Percentiles rank a stretch among this genome's conserved stretches.
These are phyloP conservation scores for Pimpla rufipes DNA, from an alignment of 2,888 invertebrate species.

Conservation along the genomic window DNA sequence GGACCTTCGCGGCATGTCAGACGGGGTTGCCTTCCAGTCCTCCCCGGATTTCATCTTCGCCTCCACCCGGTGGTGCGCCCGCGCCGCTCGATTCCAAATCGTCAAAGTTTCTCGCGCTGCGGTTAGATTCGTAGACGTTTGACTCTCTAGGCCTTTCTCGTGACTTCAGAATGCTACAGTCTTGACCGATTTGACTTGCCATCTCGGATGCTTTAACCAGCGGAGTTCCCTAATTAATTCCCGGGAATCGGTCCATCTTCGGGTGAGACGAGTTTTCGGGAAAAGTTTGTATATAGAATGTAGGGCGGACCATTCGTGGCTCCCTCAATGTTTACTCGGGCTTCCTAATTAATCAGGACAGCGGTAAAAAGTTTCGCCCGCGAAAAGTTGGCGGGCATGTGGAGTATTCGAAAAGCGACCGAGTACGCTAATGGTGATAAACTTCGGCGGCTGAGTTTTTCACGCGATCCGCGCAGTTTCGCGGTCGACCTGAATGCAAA, in stretches of 20 bases:
- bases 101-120: conserved; percentile 19
- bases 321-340: not conserved
- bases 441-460: not conserved
- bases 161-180: not conserved
- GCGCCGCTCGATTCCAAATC: not conserved
- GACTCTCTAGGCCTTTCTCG: not conserved
- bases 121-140: conserved; percentile 25
- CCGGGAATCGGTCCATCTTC: not conserved
- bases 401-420: conserved; percentile 3
- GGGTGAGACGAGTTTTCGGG: too few species aligned
- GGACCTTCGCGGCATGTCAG: conserved; percentile 25
- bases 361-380: not conserved
- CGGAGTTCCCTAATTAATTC: not conserved
- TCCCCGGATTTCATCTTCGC: not conserved
- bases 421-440: not conserved
- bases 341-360: conserved; percentile 23
- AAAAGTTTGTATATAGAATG: not conserved
- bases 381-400: conserved; percentile 5
- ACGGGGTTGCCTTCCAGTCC: not conserved
- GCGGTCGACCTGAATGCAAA: not conserved
- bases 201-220: not conserved
- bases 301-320: not conserved
- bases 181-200: not conserved
- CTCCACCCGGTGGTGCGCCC: not conserved
- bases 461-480: not conserved